Evolutionary conservation across 2,113 vertebrate species (phyloP), one percentile per base, ranked within the genome.

Genomic region (Paedocypris sp.): DNA sequence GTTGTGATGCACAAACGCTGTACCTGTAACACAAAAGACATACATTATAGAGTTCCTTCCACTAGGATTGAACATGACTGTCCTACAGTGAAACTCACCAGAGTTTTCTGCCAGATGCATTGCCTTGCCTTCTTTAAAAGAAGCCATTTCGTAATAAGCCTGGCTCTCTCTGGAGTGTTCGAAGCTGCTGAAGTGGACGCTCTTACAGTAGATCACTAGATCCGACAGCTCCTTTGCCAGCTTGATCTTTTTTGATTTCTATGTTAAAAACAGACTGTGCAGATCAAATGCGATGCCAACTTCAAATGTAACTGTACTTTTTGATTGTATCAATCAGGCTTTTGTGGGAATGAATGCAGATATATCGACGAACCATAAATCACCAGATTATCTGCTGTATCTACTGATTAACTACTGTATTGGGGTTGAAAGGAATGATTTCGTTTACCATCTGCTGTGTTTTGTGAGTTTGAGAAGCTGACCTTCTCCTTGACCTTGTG

Each of bases 181-280:
- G 46, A 97, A 97, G 36, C 89, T 83, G 3, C 46, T 72, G 41
- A 98, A 98, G 66, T 97, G 93, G 69, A 98, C 90, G 0, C 94
- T 98, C 79, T 93, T 96, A 80, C 94, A 98, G 84, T 93, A 98
- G 66, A 97, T 69, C 18, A 98, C 89, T 1, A 88, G 68, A 58
- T 97, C 84, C 0, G 94, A 98, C 6, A 98, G 88, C 69, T 89
- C 87, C 62, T 87, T 90, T 46, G 84, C 90, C 10, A 98, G 84
- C 71, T 88, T 92, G 38, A 96, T 84, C 73, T 87, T 92, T 15
- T 58, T 58, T 52, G 87, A 81, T 60, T 82, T 88, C 91, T 94
- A 73, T 64, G 48, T 16, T 66, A 8, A 15, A 31, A 52, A 32
- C 20, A 26, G 3, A 18, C 5, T 47, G 20, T 20, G 48, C 16